These are phyloP conservation scores for Corythaixoides concolor DNA, from an alignment of 2,113 vertebrate genomes.

Conservation along the genomic window DNA sequence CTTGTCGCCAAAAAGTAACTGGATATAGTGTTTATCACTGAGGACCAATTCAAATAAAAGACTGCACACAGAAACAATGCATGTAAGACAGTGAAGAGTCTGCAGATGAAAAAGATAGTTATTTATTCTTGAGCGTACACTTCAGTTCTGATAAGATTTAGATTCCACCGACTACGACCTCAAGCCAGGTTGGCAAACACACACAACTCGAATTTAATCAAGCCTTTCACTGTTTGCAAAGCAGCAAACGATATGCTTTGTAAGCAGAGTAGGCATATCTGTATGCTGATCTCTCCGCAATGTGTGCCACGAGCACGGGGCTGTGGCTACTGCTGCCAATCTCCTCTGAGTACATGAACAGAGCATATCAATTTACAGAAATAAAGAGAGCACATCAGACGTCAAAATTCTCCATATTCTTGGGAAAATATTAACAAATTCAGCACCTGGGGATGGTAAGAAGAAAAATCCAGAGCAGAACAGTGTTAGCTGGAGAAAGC, in stretches of 20 bases:
- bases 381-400: not conserved
- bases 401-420: not conserved
- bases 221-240: constrained; percentile 39
- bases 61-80: not conserved
- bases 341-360: not conserved
- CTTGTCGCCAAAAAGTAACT: not conserved
- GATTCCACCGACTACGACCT: not conserved
- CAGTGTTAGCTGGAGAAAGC: not conserved
- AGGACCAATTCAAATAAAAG: not conserved
- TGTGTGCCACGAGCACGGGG: not conserved
- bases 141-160: constrained; percentile 40
- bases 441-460: not conserved
- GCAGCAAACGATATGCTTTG: not conserved
- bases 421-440: not conserved
- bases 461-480: not conserved
- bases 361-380: not conserved
- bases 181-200: constrained; percentile 32
- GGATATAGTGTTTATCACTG: not conserved
- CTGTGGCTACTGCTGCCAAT: constrained; percentile 7
- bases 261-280: constrained; percentile 19
- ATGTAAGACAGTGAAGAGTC: not conserved
- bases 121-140: not conserved
- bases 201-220: constrained; percentile 35
- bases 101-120: not conserved
- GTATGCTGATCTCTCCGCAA: not conserved